Percentiles rank a stretch among this genome's conserved stretches.
Conservation (phyloP, 1,140 invertebrate genomes). For the Acromyrmex heyeri region DNA sequence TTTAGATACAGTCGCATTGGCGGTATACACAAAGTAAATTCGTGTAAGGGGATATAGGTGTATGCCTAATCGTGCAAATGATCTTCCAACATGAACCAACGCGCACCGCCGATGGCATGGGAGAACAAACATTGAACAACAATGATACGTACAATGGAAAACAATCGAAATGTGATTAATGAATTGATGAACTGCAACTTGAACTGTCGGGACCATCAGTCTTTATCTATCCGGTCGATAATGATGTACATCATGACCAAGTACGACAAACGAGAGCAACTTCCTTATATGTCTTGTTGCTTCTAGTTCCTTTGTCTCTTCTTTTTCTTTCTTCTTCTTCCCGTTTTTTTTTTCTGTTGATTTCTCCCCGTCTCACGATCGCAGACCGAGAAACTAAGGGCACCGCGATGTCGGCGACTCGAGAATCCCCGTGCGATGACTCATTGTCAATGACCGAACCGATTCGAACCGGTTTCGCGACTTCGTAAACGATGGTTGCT, state of each 20-base stretch:
- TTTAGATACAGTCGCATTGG: neutral
- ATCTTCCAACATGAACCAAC: slow-evolving; percentile 1
- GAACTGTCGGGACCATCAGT: neutral
- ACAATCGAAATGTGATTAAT: neutral
- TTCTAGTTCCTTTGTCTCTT: slow-evolving; percentile 4
- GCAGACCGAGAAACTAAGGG: slow-evolving; percentile 59
- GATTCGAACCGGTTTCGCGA: slow-evolving; percentile 78
- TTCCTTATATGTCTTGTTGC: slow-evolving; percentile 22
- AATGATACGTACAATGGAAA: slow-evolving; percentile 1
- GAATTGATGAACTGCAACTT: neutral
- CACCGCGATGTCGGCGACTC: slow-evolving; percentile 61
- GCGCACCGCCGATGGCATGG: neutral
- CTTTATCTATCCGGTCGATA: neutral
- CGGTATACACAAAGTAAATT: slow-evolving; percentile 35
- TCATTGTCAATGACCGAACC: slow-evolving; percentile 79
- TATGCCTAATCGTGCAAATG: slow-evolving; percentile 25
- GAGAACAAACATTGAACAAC: slow-evolving; percentile 4
- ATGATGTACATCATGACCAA: neutral
- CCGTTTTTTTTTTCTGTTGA: neutral
- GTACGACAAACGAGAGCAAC: slow-evolving; percentile 21
- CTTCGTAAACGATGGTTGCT: slow-evolving; percentile 47
- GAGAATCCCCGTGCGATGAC: slow-evolving; percentile 75
- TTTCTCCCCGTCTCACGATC: slow-evolving; percentile 37
- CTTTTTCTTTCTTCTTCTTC: neutral
- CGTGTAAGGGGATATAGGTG: slow-evolving; percentile 13